Base-by-base conservation (phyloP, 2,888 invertebrate species). In the Adelphocoris suturalis region DNA sequence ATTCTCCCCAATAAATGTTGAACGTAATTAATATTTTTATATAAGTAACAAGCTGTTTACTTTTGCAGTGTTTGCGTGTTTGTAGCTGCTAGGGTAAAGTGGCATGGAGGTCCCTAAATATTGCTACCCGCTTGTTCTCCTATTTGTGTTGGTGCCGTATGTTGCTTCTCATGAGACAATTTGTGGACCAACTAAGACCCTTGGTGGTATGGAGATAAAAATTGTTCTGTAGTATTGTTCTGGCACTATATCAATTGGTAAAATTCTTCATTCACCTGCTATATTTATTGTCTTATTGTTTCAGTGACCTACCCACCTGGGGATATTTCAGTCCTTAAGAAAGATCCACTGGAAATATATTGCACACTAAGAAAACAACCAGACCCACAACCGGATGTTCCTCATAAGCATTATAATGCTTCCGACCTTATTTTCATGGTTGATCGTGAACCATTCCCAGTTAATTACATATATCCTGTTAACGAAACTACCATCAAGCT, bases 401-500 rank as follows among this genome's bases (percentile, higher is more conserved):
- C 93, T 0, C 93, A 94, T 28, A 94, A 61, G 93, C 94, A 91
- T 94, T 95, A 28, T 92, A 95, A 95, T 93, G 93, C 95, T 14
- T 94, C 94, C 13, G 92, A 94, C 91, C 93, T 95, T 80, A 92
- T 93, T 81, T 95, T 95, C 92, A 93, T 92, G 91, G 93, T 93
- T 84, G 93, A 93, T 90, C 91, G 92, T n/a, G 92, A 93, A 55
- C 91, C 91, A 75, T 92, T 95, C 90, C 93, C 94, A 46, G 91
- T 92, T 5, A 93, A 94, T 92, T 94, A 93, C 91, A 94, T 95
- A 23, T 94, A 93, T 80, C 93, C 95, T 89, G 91, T 96, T 48
- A 96, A 96, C 92, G 94, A 94, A 27, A 96, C 96, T 3, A 95
- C 96, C 13, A 95, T 96, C 91, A 94, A 94, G 91, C 93, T 96